Percentiles rank a stretch among this genome's conserved stretches.
Conservation (phyloP, 2,888 invertebrate genomes). For the Branchipolynoe longqiensis region DNA sequence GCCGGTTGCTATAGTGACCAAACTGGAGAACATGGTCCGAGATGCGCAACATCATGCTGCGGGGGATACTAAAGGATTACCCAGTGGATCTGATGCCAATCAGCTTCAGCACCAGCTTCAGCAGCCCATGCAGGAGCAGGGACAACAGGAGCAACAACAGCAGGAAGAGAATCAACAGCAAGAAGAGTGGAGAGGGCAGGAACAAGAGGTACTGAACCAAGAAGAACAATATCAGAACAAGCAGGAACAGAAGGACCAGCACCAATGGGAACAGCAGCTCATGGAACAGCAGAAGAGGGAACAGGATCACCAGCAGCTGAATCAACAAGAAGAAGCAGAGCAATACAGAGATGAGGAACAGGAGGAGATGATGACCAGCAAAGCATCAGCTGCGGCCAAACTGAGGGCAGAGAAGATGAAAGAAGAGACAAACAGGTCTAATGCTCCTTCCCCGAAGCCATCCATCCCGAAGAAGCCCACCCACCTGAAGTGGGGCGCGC, state of each 20-base stretch:
- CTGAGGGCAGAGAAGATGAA: neutral
- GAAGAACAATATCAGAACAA: no score
- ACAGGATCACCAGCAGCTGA: neutral
- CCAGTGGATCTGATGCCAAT: no score
- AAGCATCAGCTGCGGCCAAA: neutral
- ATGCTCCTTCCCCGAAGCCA: constrained; percentile 33
- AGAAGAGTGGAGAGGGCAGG: neutral
- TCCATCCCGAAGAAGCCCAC: constrained; percentile 18
- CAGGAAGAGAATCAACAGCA: neutral
- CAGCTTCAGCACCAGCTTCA: no score
- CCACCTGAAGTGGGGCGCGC: constrained; percentile 33
- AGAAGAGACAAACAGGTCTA: neutral
- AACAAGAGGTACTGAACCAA: neutral
- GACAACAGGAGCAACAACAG: neutral
- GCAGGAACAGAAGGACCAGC: no score
- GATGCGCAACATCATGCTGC: neutral
- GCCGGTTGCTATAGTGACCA: constrained; percentile 6
- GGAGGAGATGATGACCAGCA: neutral
- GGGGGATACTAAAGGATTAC: neutral
- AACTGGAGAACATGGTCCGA: neutral
- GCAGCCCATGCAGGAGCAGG: neutral
- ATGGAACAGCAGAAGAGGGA: no score
- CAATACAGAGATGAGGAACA: neutral
- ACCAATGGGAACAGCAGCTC: no score
- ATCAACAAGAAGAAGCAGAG: neutral